Base-by-base conservation (phyloP, 2,797 vertebrate genomes). In the Microctenopoma lineatum region DNA sequence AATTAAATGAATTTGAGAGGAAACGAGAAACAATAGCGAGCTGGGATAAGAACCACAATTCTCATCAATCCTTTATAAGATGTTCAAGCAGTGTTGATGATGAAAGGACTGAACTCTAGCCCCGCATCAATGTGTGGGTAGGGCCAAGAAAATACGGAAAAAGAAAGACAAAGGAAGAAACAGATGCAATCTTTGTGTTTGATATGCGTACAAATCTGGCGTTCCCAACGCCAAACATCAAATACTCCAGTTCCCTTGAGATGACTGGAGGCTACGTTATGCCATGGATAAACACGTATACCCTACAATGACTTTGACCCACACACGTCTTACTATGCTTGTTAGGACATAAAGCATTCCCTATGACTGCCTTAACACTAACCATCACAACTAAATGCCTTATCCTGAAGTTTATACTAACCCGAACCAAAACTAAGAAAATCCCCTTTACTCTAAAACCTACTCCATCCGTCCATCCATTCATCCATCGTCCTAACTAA, bases 61-160 rank as follows among this genome's bases (percentile, higher is more conserved):
- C 61, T 75, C 66, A 77, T 85, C 61, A 47, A 59, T 67, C 38
- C 65, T 54, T 65, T 53, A 57, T 76, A 52, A 77, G 78, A 85
- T 80, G 75, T 77, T 18, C 34, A 72, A 74, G 69, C 69, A 65
- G 73, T 25, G 27, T 50, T 13, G 56, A 85, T 72, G 76, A 72
- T 86, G 79, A 86, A 88, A 89, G 75, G 62, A 77, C 64, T 66
- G 15, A 77, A 79, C 64, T 67, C 39, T 58, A 42, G 52, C 77
- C 39, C 48, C n/a, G 46, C 73, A 70, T 72, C 38, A 7, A 70
- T 61, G 64, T n/a, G 8, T 29, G 13, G 62, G 34, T 58, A 54
- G 15, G 38, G 47, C n/a, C 1, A 44, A 21, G 44, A 18, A 51
- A 32, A 52, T 32, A 15, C 39, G 15, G 39, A 21, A 36, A 12